A percentile compares a stretch with the other conserved stretches of the same genome.
These are phyloP conservation scores for Xestia ashworthii DNA, from an alignment of 2,888 invertebrate species.

Conservation along the genomic window DNA sequence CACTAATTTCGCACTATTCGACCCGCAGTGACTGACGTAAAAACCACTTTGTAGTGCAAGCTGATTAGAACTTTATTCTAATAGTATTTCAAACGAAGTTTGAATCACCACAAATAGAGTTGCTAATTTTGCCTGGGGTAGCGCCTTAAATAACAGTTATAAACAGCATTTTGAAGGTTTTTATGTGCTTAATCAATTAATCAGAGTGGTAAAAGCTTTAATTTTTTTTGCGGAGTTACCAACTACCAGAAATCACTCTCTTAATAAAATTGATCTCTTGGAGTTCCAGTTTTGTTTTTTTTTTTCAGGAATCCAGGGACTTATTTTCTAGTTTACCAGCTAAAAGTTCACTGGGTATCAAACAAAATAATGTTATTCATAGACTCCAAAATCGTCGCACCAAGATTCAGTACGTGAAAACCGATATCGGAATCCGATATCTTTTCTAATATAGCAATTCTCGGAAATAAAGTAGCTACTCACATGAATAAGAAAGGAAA, in stretches of 20 bases:
- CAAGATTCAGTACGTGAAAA: conserved; percentile 3
- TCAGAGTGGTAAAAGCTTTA: background rate
- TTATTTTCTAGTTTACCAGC: background rate
- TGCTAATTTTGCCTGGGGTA: no score
- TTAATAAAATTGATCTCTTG: background rate
- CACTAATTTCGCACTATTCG: no score
- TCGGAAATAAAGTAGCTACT: conserved; percentile 16
- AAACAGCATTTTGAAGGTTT: no score
- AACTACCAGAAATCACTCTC: background rate
- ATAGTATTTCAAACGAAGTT: no score
- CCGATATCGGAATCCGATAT: conserved; percentile 19
- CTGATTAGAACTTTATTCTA: no score
- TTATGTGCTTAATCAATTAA: no score
- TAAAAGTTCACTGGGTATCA: background rate
- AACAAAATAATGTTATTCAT: background rate
- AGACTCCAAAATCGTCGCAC: background rate
- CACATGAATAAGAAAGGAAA: conserved; percentile 4
- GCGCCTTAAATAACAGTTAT: no score
- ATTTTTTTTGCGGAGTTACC: background rate
- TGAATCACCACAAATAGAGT: no score
- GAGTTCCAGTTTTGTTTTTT: background rate
- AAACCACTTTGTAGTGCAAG: no score
- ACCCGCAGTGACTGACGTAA: no score
- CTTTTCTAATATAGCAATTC: conserved; percentile 18
- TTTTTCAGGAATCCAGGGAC: background rate